These are phyloP conservation scores for Apoda limacodes DNA, from an alignment of 2,888 invertebrate genomes.

Conservation along the genomic window DNA sequence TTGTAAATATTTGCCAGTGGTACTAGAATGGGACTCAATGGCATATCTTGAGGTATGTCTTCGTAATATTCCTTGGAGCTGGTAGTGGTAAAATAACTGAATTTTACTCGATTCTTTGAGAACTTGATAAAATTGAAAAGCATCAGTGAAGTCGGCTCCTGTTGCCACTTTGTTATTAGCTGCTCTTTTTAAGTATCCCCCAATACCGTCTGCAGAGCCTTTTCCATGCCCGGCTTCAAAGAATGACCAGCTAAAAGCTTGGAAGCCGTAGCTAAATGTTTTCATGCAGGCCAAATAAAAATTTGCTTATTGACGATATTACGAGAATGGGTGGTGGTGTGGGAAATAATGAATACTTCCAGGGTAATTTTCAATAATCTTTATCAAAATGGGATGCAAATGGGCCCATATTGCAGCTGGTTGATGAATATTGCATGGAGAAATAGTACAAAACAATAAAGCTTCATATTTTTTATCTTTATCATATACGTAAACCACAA, in stretches of 20 bases:
- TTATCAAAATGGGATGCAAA: conserved; percentile 6
- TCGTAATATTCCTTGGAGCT: no score
- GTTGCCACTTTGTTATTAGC: conserved; percentile 8
- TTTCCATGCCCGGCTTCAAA: conserved; percentile 15
- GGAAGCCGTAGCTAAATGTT: conserved; percentile 3
- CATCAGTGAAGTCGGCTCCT: conserved; percentile 10
- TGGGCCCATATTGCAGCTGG: conserved; percentile 17
- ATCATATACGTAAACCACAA: conserved; percentile 25
- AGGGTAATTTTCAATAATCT: conserved; percentile 6
- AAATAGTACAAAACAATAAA: conserved; percentile 11
- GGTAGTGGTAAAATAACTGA: no score
- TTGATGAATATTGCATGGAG: conserved; percentile 6
- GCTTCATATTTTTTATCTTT: conserved; percentile 7
- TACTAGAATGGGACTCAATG: no score
- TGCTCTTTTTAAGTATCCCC: conserved; percentile 9
- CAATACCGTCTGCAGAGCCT: conserved; percentile 13
- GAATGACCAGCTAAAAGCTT: conserved; percentile 10
- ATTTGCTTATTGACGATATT: conserved; percentile 14
- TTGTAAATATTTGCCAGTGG: no score
- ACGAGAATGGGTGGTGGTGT: conserved; percentile 11
- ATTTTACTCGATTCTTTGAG: conserved; percentile 7
- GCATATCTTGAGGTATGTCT: no score
- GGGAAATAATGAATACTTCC: conserved; percentile 12
- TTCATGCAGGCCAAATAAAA: conserved; percentile 8
- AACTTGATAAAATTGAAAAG: conserved; percentile 5